A percentile compares a stretch with the other conserved stretches of the same genome.
phyloP scores from a whole-genome alignment of 2,797 vertebrate species.

The Nasua narica region DNA sequence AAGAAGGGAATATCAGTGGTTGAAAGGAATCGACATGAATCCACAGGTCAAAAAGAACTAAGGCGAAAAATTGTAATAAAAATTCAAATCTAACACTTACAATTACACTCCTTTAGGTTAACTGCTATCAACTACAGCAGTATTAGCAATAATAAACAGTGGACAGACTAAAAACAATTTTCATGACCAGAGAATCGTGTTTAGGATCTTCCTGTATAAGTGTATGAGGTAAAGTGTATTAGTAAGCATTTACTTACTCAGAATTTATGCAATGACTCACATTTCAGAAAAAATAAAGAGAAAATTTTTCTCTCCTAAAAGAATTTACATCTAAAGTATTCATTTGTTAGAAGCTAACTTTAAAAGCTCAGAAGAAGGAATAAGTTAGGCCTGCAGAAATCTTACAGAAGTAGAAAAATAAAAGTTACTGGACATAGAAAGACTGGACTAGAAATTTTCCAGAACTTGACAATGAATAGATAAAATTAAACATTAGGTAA shows the following conservation, averaged over 20 bases:
- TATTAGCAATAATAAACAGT: background rate
- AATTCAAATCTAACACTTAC: background rate
- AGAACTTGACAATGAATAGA: slow-evolving; percentile 55
- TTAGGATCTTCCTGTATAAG: background rate
- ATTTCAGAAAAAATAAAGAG: background rate
- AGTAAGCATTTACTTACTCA: slow-evolving; percentile 7
- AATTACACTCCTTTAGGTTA: background rate
- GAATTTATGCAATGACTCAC: background rate
- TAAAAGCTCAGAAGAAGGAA: slow-evolving; percentile 29
- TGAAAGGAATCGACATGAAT: background rate
- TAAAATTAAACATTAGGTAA: background rate
- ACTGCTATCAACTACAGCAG: background rate
- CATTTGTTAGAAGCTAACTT: slow-evolving; percentile 16
- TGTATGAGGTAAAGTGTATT: background rate
- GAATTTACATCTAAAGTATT: background rate
- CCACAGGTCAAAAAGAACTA: background rate
- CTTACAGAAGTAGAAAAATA: slow-evolving; percentile 10
- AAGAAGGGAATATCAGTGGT: background rate
- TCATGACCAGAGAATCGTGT: background rate
- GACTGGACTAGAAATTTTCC: slow-evolving; percentile 67
- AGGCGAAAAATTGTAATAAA: background rate
- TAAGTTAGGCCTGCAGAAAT: slow-evolving; percentile 10
- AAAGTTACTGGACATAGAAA: slow-evolving; percentile 24
- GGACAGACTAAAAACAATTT: background rate
- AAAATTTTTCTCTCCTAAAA: slow-evolving; percentile 40